These are phyloP conservation scores for Anastrepha obliqua DNA, from an alignment of 1,140 invertebrate species.

Conservation along the genomic window DNA sequence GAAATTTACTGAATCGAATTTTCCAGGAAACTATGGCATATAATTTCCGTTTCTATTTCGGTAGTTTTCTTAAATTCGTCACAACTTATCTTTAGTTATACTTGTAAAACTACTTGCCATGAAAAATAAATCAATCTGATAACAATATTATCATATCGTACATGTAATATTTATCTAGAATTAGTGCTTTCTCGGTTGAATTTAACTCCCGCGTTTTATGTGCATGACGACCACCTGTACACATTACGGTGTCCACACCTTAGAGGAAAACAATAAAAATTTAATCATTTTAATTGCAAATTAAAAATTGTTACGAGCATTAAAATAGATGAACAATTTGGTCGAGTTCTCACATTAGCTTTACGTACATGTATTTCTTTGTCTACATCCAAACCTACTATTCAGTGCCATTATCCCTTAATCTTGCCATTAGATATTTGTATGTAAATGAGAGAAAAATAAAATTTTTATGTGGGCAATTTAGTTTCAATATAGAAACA, in stretches of 20 bases:
- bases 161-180: too few species aligned
- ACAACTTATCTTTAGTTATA: too few species aligned
- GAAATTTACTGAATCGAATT: too few species aligned
- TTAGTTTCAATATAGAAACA: constrained; percentile 41
- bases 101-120: too few species aligned
- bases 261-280: background rate
- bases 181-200: too few species aligned
- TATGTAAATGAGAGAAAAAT: background rate
- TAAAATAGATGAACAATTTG: constrained; percentile 1
- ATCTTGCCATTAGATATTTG: constrained; percentile 19
- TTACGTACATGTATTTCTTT: background rate
- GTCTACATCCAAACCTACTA: constrained; percentile 14
- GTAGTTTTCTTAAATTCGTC: too few species aligned
- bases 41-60: too few species aligned
- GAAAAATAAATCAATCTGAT: too few species aligned
- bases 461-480: constrained; percentile 31
- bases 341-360: background rate
- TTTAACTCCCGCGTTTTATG: too few species aligned
- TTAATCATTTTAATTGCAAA: constrained; percentile 19
- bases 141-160: too few species aligned
- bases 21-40: too few species aligned
- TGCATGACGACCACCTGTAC: too few species aligned
- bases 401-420: constrained; percentile 7
- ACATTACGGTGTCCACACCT: background rate
- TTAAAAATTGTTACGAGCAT: background rate